Evolutionary conservation across 2,797 vertebrate genomes (phyloP), one percentile per base, ranked within the genome.

Genomic region (Ammospiza maritima): DNA sequence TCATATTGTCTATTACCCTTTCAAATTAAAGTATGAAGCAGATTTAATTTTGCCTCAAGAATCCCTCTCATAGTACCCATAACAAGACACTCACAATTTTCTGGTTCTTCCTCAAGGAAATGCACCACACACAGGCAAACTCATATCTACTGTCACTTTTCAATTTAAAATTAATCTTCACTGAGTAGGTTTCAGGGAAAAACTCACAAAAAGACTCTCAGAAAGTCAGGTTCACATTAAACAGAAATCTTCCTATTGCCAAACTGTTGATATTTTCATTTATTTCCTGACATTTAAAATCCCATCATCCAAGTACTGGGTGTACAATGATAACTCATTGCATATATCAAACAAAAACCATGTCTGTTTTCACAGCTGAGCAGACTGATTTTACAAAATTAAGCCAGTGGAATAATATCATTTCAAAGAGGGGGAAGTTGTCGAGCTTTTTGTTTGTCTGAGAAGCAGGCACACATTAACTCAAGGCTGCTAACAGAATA

Each of bases 211-310:
- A 88, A 91, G 66, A 51, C 45, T 56, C 67, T 80, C 79, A 77
- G 26, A 93, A 96, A 96, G 12, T 69, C 72, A 88, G 19, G 22
- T 85, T 91, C 80, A 58, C 60, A 73, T 80, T 85, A 90, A 94
- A 94, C 85, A 95, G 76, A 78, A 88, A 92, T 76, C 29, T 80
- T 88, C 19, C 22, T 82, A n/a, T 93, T 94, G 88, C 90, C 89
- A 95, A 95, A 95, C 75, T 94, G 64, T 89, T 95, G 92, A 93
- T 95, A 96, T 93, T 96, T 97, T 94, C 77, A 94, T 94, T 96
- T 96, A 83, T 94, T 97, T 95, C 75, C 81, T 97, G 95, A 95
- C 94, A 96, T 97, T 97, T 96, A 94, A 96, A 96, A 94, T 94
- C 76, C 89, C 62, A 88, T 89, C 94, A 89, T 88, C 89, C 75